A percentile compares a stretch with the other conserved stretches of the same genome.
phyloP scores from a whole-genome alignment of 2,888 invertebrate species.

The Pammene aurita region DNA sequence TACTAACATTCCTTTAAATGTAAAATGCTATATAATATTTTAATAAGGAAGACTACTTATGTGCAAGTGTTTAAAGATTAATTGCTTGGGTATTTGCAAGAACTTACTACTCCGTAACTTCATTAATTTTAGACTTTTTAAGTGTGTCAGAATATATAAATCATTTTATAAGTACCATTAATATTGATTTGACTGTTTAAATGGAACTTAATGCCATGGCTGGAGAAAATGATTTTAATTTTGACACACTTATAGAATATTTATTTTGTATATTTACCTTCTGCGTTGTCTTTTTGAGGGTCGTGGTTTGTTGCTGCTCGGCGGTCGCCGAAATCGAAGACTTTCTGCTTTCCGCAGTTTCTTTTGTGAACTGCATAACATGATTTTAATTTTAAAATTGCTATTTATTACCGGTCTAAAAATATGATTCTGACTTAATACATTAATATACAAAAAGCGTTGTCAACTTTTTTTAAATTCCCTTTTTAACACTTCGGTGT shows the following conservation, averaged over 20 bases:
- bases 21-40: neutral
- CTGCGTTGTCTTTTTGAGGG: constrained; percentile 69
- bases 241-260: constrained; percentile 5
- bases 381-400: neutral
- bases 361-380: constrained; percentile 67
- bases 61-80: neutral
- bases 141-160: constrained; percentile 17
- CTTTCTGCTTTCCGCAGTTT: constrained; percentile 78
- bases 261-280: constrained; percentile 59
- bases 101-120: neutral
- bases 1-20: neutral
- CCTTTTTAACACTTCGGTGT: too few species aligned
- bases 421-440: too few species aligned
- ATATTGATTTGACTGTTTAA: neutral
- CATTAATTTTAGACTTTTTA: neutral
- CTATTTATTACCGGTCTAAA: too few species aligned
- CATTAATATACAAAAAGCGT: too few species aligned
- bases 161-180: neutral
- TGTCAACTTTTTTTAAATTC: neutral
- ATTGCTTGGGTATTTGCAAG: constrained; percentile 8
- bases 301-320: constrained; percentile 69
- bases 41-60: neutral
- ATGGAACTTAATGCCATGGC: too few species aligned
- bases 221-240: constrained; percentile 3
- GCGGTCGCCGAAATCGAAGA: constrained; percentile 72